Evolutionary conservation across 2,888 invertebrate species (phyloP), one percentile per base, ranked within the genome.

Genomic region (Dryobotodes eremita): DNA sequence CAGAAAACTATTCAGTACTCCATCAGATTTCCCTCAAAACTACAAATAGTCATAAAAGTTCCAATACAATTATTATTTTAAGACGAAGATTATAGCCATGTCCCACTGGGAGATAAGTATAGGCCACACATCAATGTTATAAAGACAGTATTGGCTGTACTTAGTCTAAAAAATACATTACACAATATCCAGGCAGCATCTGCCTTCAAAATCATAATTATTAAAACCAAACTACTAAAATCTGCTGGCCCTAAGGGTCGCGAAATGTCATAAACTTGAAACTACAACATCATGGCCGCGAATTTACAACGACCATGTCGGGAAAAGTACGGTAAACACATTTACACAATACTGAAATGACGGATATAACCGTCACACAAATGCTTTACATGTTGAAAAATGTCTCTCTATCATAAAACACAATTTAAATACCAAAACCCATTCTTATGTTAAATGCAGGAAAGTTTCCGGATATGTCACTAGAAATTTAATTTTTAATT

Each of bases 361-460:
- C 23, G 15, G 20, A 26, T n/a, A n/a, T 17, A 55, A 31, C 36
- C n/a, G 17, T 65, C 46, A 23, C 36, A 20, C 13, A 42, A 55
- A 42, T 65, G 23, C 36, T 55, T 64, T 76, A 46, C 42, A 46
- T 73, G 26, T 46, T n/a, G 36, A 70, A 46, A 36, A 10, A 17
- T 59, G 42, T 42, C n/a, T 46, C n/a, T 55, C 11, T 65, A n/a
- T 59, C 57, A 71, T 26, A 57, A 48, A 74, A 71, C 42, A 64
- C 20, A 50, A 8, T 42, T 17, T n/a, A 17, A 23, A 42, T 10
- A 53, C 1, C 68, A 42, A n/a, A 46, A 31, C 53, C 13, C 57
- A n/a, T 81, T 53, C 17, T 53, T 59, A 42, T 75, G 7, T 65
- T 53, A 65, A 64, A 80, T 80, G 48, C 81, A 65, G 8, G 42